Evolutionary conservation across 2,113 vertebrate species (phyloP).

Genomic region (Leucopsar rothschildi): DNA sequence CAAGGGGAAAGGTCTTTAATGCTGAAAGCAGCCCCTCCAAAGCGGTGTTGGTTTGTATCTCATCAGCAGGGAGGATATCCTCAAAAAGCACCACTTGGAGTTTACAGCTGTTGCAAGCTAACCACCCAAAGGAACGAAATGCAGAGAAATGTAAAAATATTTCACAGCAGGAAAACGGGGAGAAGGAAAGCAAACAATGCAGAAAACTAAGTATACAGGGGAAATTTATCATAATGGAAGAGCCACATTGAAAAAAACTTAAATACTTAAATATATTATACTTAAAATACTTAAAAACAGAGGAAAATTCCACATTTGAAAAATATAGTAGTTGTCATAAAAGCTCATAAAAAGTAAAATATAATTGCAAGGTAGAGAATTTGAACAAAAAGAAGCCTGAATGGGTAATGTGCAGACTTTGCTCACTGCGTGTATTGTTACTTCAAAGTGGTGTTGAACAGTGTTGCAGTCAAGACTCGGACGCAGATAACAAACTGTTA

Average conservation of each 20-base stretch:
- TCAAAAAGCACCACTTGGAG: background rate
- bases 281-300: background rate
- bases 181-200: background rate
- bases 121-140: background rate
- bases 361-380: background rate
- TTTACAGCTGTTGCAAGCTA: constrained; percentile 19
- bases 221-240: background rate
- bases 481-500: background rate
- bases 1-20: background rate
- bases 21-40: background rate
- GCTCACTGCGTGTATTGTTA: background rate
- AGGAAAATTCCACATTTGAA: background rate
- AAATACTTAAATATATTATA: too few species aligned
- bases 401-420: background rate
- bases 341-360: background rate
- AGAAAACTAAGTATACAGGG: background rate
- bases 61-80: background rate
- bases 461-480: background rate
- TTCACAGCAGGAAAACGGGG: background rate
- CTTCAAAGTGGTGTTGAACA: constrained; percentile 9
- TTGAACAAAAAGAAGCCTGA: background rate
- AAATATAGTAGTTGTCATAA: background rate
- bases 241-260: background rate
- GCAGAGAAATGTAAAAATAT: constrained; percentile 33
- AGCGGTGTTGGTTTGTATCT: background rate